Conservation (phyloP, 23 tunicate species). For the Clavelina lepadiformis region DNA sequence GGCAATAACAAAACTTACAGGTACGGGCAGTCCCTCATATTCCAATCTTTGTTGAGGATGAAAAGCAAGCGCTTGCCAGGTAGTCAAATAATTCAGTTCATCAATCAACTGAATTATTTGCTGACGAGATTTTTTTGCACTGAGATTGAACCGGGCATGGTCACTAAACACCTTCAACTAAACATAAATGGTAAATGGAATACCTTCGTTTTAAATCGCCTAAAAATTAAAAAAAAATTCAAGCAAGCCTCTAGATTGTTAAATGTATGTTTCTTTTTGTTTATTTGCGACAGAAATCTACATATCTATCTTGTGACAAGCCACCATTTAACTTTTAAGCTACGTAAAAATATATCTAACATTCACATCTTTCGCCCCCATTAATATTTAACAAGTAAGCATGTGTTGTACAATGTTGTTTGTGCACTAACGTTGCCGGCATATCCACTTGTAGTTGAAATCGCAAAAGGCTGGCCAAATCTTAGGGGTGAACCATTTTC, state of each 20-base stretch:
- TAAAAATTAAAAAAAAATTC: too few species aligned
- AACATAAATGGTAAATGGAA: neutral
- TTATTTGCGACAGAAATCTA: neutral
- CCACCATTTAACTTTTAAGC: neutral
- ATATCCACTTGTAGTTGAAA: constrained; percentile 75
- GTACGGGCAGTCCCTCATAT: constrained; percentile 82
- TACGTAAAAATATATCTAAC: neutral
- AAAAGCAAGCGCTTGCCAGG: constrained; percentile 79
- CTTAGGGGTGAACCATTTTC: constrained; percentile 51
- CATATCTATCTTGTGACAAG: neutral
- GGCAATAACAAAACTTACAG: constrained; percentile 63
- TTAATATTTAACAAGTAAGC: neutral
- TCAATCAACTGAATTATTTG: constrained; percentile 72
- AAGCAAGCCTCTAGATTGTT: neutral
- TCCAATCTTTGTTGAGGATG: constrained; percentile 80
- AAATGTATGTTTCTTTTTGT: neutral
- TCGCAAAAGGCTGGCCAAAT: constrained; percentile 94
- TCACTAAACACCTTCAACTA: constrained; percentile 86
- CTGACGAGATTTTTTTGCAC: constrained; percentile 73
- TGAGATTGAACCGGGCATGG: constrained; percentile 76
- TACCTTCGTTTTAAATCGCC: neutral
- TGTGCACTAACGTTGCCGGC: constrained; percentile 63
- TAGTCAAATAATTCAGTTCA: constrained; percentile 66
- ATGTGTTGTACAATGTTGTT: too few species aligned
- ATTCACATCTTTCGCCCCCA: neutral